Evolutionary conservation across 2,797 vertebrate species (phyloP), one percentile per base, ranked within the genome.

Genomic region (Mico argentatus): DNA sequence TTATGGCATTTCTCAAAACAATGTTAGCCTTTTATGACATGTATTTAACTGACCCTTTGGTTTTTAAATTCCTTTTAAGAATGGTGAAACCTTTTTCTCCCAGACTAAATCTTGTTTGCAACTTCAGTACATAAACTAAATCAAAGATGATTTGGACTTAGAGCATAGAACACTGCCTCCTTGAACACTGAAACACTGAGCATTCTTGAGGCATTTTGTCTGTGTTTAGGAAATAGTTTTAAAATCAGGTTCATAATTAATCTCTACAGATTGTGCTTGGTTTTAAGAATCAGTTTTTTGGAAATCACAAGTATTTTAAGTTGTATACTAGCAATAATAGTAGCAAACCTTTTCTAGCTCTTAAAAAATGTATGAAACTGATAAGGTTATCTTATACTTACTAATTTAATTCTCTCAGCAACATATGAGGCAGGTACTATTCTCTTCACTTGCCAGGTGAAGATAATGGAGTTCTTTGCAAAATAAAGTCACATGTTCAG

Each of bases 201-300:
- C n/a, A 59, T 57, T 26, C 33, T 44, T 83, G 36, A 91, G 52
- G 48, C 50, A 50, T 70, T 91, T 85, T 79, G 10, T 7, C 41
- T n/a, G 20, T 70, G 70, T 89, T 87, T 30, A 85, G 61, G 24
- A 96, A 94, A 30, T 9, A 46, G 19, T 95, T 96, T 88, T 83
- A 85, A 88, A 85, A 52, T 88, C 12, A 84, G 4, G 8, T 88
- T 88, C 84, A 41, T 39, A 57, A 30, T 12, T 94, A 75, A 70
- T 83, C 22, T 86, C 24, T 70, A 84, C 46, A 88, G 14, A 57
- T n/a, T 79, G 9, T 75, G 13, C 46, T 89, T 95, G 30, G 33
- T 73, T 93, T 93, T 48, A 89, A 72, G 14, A 93, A 64, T 91
- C 80, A 80, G 12, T 48, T 92, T 84, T 92, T 90, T 52, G 41